Evolutionary conservation across 1,140 invertebrate genomes (phyloP), one percentile per base, ranked within the genome.

Genomic region (Apis dorsata): DNA sequence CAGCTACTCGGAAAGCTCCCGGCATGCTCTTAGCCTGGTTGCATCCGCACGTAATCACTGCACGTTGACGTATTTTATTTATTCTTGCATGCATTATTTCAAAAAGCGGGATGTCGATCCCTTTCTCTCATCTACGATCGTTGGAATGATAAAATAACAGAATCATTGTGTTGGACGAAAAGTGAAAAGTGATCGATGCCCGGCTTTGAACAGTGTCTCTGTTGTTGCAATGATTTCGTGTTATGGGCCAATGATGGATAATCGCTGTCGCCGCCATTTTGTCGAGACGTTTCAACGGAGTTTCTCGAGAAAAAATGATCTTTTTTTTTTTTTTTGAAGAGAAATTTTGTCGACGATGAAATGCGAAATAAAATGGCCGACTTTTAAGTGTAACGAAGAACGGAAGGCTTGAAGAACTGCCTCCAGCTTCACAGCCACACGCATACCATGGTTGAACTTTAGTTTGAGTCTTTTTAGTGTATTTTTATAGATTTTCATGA

Each of bases 31-130:
- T 65, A 80, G 84, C 80, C 79, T 84, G 85, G 66, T 80, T 88
- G 89, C 86, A 90, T 90, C 79, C 44, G 91, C 90, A 92, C 88
- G 91, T 83, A 69, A 84, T 89, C 90, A 90, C 87, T 90, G 91
- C 90, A 91, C 86, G 88, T 83, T 84, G 84, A 86, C 49, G 88
- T 88, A 79, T 81, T 79, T 90, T 82, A 44, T 85, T 78, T 65
- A 88, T 85, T 85, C 82, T 90, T 91, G 90, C 65, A 49, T 70
- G 24, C 44, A 60, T n/a, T 59, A 28, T 53, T 57, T 66, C n/a
- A 7, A 13, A 49, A 34, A 13, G 34, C 17, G 19, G 9, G 19
- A 13, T 19, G 44, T 66, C 75, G 75, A 63, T 55, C 28, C 11
- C 8, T 34, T 19, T n/a, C 24, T 15, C 7, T 55, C 51, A n/a